phyloP scores from a whole-genome alignment of 2,797 vertebrate genomes.

The Falco rusticolus region DNA sequence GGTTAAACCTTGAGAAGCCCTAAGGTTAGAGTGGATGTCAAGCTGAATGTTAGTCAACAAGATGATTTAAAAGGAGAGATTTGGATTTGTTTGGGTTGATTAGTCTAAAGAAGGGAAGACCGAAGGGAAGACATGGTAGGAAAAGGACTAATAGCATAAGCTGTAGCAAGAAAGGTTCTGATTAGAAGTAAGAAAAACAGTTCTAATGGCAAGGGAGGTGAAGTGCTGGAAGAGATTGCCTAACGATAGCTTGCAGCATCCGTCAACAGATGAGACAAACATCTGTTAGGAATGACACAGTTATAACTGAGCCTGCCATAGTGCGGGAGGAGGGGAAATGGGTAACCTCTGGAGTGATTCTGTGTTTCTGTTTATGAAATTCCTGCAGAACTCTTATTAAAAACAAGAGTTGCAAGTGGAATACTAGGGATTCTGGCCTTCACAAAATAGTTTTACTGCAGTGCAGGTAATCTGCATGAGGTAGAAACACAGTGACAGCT shows the following conservation, averaged over 20 bases:
- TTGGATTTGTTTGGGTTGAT: background rate
- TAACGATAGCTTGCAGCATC: conserved; percentile 16
- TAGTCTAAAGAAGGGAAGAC: background rate
- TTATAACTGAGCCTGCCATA: background rate
- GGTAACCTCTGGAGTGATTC: conserved; percentile 16
- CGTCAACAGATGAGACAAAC: conserved; percentile 23
- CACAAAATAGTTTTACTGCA: background rate
- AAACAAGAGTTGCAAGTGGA: background rate
- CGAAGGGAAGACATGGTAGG: background rate
- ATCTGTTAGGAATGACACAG: conserved; percentile 45
- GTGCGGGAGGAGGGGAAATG: background rate
- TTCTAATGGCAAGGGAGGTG: background rate
- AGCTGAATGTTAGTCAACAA: background rate
- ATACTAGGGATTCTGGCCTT: background rate
- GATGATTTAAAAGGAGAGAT: background rate
- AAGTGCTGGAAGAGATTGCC: conserved; percentile 3
- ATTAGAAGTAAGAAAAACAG: background rate
- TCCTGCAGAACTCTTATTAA: background rate
- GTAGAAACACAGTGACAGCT: background rate
- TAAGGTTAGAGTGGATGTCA: background rate
- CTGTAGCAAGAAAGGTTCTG: conserved; percentile 1
- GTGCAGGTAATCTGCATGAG: background rate
- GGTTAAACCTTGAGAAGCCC: background rate
- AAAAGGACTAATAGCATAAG: background rate
- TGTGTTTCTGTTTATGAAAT: conserved; percentile 31